phyloP scores from a whole-genome alignment of 2,888 invertebrate species.

The Drosophila falleni region DNA sequence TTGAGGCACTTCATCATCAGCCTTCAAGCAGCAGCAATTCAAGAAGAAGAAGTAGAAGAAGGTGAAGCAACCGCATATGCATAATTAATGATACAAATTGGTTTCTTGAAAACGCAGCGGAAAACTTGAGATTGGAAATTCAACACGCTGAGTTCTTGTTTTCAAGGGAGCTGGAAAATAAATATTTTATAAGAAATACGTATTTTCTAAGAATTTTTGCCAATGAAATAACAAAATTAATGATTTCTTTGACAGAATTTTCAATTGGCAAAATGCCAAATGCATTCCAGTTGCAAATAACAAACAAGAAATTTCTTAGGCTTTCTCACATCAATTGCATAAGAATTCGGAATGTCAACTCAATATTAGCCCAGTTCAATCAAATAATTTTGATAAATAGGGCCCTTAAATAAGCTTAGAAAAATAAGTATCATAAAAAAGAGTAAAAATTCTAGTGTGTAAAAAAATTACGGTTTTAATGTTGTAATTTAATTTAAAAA shows the following conservation, averaged over 20 bases:
- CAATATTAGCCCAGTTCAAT: not conserved
- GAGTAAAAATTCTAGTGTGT: no score
- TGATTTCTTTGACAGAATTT: not conserved
- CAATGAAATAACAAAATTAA: not conserved
- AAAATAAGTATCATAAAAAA: no score
- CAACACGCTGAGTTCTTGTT: not conserved
- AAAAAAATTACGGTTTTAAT: no score
- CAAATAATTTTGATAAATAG: no score
- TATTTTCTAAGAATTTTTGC: not conserved
- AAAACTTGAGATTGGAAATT: constrained; percentile 3
- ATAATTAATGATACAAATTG: constrained; percentile 59
- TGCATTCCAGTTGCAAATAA: constrained; percentile 12
- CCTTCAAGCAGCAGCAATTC: not conserved
- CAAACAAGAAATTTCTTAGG: not conserved
- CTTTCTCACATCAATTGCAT: not conserved
- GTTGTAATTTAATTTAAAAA: no score
- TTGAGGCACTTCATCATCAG: constrained; percentile 37
- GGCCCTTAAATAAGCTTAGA: no score
- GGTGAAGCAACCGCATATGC: constrained; percentile 33
- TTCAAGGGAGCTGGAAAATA: not conserved
- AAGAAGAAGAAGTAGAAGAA: not conserved
- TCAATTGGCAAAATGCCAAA: constrained; percentile 14
- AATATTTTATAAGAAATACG: not conserved
- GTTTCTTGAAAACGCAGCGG: constrained; percentile 22
- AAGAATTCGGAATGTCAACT: not conserved